Conservation (phyloP, 92 coral and sea anemone species). For the Umimayanthus kanabou region DNA sequence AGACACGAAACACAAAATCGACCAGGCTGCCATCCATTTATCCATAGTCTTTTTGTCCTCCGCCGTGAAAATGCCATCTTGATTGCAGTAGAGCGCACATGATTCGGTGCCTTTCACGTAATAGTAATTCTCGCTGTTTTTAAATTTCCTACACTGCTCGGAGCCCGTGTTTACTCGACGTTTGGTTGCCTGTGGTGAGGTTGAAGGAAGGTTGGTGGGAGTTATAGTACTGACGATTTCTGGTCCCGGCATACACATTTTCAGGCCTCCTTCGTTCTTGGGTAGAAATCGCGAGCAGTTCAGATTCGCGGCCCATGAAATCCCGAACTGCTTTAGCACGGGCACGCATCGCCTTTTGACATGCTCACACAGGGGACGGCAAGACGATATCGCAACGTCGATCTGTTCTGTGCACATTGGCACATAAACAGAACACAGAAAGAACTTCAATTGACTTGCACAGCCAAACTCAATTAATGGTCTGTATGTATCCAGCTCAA, state of each 20-base stretch:
- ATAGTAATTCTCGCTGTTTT: slow-evolving; percentile 85
- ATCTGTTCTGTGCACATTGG: slow-evolving; percentile 90
- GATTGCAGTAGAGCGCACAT: slow-evolving; percentile 82
- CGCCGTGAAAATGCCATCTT: slow-evolving; percentile 85
- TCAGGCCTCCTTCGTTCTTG: slow-evolving; percentile 64
- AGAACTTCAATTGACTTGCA: slow-evolving; percentile 83
- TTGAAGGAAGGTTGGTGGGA: slow-evolving; percentile 5
- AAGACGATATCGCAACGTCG: slow-evolving; percentile 74
- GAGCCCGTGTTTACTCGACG: slow-evolving; percentile 55
- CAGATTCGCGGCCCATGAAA: slow-evolving; percentile 80
- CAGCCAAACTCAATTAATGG: slow-evolving; percentile 78
- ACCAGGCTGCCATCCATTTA: slow-evolving; percentile 92
- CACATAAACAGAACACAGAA: slow-evolving; percentile 92
- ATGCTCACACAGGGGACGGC: slow-evolving; percentile 96
- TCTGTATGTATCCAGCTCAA: slow-evolving; percentile 59
- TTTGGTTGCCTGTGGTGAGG: slow-evolving; percentile 36
- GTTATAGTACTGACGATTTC: slow-evolving; percentile 57
- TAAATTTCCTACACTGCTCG: slow-evolving; percentile 85
- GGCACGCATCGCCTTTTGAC: slow-evolving; percentile 84
- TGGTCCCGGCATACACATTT: slow-evolving; percentile 97
- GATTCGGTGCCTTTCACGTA: slow-evolving; percentile 84
- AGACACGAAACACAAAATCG: slow-evolving; percentile 81
- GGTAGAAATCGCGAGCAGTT: slow-evolving; percentile 85
- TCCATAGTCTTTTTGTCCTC: slow-evolving; percentile 80
- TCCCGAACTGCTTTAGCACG: slow-evolving; percentile 80